These are phyloP conservation scores for Pristionchus exspectatus DNA, from an alignment of 2,888 invertebrate genomes.

Conservation along the genomic window DNA sequence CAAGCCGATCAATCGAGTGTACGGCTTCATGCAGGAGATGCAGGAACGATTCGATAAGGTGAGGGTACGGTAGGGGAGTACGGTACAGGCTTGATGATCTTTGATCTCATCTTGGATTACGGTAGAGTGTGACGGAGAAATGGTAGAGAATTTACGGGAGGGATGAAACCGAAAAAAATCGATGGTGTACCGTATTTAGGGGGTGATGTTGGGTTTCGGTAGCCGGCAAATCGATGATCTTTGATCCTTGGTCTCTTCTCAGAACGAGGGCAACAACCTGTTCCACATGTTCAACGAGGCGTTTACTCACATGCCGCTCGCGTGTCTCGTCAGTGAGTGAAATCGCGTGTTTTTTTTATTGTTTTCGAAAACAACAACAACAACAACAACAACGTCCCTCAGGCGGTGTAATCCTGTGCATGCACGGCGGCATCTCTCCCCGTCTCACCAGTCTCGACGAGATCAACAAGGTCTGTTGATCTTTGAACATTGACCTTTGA, in stretches of 20 bases:
- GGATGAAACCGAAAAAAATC: too few species aligned
- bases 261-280: constrained; percentile 55
- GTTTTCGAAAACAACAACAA: background rate
- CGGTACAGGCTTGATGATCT: background rate
- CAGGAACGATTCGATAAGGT: constrained; percentile 57
- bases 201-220: background rate
- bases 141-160: too few species aligned
- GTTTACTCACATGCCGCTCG: constrained; percentile 61
- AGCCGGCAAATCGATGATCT: background rate
- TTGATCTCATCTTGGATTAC: background rate
- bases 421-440: constrained; percentile 64
- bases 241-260: constrained; percentile 8
- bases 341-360: background rate
- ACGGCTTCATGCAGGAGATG: constrained; percentile 60
- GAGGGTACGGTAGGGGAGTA: background rate
- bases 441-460: constrained; percentile 61
- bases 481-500: constrained; percentile 14
- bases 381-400: constrained; percentile 15
- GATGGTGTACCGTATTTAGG: too few species aligned
- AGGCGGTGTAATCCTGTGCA: constrained; percentile 60
- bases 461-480: constrained; percentile 55
- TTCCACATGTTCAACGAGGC: constrained; percentile 62
- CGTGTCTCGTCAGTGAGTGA: constrained; percentile 57
- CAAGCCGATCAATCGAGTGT: constrained; percentile 60
- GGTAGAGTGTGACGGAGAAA: too few species aligned